These are phyloP conservation scores for Mirza zaza DNA, from an alignment of 2,113 vertebrate species.

Conservation along the genomic window DNA sequence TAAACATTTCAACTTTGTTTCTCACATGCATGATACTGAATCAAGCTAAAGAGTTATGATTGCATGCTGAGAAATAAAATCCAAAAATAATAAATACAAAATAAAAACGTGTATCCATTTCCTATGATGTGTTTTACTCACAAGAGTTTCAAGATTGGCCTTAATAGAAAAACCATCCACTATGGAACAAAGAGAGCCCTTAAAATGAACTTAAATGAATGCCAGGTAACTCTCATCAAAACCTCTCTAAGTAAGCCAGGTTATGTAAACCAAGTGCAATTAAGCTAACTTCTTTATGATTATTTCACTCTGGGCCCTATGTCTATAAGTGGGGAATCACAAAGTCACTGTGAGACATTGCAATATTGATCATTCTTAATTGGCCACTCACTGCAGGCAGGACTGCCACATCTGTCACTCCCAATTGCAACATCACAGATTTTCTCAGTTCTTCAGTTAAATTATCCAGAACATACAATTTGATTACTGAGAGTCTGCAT, in stretches of 20 bases:
- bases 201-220: background rate
- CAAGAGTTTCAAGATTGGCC: background rate
- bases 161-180: slow-evolving; percentile 5
- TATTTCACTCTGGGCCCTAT: background rate
- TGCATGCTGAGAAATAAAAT: slow-evolving; percentile 19
- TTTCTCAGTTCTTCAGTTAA: background rate
- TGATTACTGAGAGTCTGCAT: background rate
- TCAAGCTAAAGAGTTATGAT: slow-evolving; percentile 24
- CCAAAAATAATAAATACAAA: slow-evolving; percentile 47
- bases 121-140: slow-evolving; percentile 30
- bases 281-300: background rate
- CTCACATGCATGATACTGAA: slow-evolving; percentile 30
- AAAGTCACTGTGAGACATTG: background rate
- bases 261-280: background rate
- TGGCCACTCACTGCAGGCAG: background rate
- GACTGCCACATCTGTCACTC: background rate
- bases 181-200: background rate
- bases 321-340: background rate
- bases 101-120: slow-evolving; percentile 31
- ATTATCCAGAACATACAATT: slow-evolving; percentile 20
- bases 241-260: background rate
- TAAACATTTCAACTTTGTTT: slow-evolving; percentile 33
- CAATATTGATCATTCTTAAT: background rate
- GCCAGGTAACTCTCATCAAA: background rate
- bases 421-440: background rate